phyloP scores from a whole-genome alignment of 2,797 vertebrate genomes.

The Mionectes olivaceus region DNA sequence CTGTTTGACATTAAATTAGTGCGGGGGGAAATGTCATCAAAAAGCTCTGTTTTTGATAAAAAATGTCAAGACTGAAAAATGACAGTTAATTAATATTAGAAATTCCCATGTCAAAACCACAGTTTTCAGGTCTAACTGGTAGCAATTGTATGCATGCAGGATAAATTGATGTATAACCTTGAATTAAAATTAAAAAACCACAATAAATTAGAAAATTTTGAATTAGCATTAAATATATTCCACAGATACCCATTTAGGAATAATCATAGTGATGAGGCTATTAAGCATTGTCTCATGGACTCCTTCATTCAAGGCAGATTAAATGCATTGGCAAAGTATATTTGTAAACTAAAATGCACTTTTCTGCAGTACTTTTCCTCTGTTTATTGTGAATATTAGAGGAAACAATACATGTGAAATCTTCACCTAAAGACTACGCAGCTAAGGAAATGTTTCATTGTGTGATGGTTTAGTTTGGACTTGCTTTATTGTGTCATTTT shows the following conservation, averaged over 20 bases:
- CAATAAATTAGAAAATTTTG: not conserved
- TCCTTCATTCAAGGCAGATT: not conserved
- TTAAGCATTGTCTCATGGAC: not conserved
- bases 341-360: not conserved
- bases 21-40: not conserved
- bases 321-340: not conserved
- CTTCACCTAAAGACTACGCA: not conserved
- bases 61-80: not conserved
- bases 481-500: not conserved
- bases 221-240: slow-evolving; percentile 14
- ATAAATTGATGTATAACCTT: not conserved
- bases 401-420: not conserved
- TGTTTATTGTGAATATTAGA: not conserved
- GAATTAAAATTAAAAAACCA: not conserved
- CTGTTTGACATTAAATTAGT: not conserved
- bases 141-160: not conserved
- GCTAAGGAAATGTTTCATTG: not conserved
- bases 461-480: not conserved
- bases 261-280: not conserved
- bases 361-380: not conserved
- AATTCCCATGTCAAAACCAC: not conserved
- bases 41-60: not conserved
- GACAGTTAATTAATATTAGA: not conserved
- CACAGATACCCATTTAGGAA: slow-evolving; percentile 1
- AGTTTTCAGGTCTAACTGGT: not conserved